Base-by-base conservation (phyloP, 1,140 invertebrate genomes). In the Pogonomyrmex californicus region DNA sequence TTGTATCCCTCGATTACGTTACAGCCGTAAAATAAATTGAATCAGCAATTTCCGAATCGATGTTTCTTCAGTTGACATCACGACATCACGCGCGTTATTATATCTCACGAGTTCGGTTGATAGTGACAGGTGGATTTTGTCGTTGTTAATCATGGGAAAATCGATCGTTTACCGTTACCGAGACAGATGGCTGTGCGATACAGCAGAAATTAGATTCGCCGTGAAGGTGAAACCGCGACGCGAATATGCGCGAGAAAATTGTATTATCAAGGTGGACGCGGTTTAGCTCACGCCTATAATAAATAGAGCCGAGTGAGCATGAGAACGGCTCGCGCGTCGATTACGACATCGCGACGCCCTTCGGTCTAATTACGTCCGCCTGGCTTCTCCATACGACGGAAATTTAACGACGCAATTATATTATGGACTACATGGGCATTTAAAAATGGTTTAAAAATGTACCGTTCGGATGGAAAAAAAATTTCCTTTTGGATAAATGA, bases 311-410 rank as follows among this genome's bases (percentile, higher is more conserved):
- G 17, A 66, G 51, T 30, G 41, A 73, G n/a, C 68, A 75, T 62
- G 68, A 83, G 68, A 49, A 30, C 12, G 4, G 66, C 23, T 83
- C 68, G 71, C 66, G 47, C 66, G 62, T 73, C 68, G 68, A 83
- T 83, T 62, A 60, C 49, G 41, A 49, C 33, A 60, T 75, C 68
- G 54, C 63, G 38, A 14, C 65, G 77, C 49, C 78, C 78, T 58
- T 81, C 41, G 30, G 30, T 49, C 54, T 83, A 83, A 83, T 83
- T 62, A 49, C 12, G 23, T 68, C 23, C 49, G 12, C n/a, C 38
- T 14, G 23, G 65, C 65, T 49, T 68, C 12, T 68, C 17, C 65
- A 10, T 41, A 41, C 6, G 10, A 49, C 10, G 12, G 49, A 68
- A 68, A 68, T 68, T 68, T 68, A 47, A 47, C 41, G 41, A 47